Base-by-base conservation (phyloP, 2,888 invertebrate genomes). In the Ormyrus nitidulus region DNA sequence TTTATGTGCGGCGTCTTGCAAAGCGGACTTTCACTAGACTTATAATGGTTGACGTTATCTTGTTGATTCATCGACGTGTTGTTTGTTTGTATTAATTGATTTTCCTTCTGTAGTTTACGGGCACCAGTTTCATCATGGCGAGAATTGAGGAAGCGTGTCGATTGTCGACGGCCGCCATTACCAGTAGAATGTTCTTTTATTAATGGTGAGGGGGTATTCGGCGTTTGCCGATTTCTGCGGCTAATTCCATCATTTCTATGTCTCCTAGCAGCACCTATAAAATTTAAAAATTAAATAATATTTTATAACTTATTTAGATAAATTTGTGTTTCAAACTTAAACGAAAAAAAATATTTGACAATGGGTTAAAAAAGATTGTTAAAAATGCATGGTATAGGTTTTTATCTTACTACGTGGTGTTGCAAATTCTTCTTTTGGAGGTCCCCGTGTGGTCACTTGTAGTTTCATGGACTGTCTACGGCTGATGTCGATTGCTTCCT, bases 1-100 rank as follows among this genome's bases (percentile, higher is more conserved):
- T 93, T 94, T 83, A 94, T 91, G 68, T 92, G 91, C 4, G 94
- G 94, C 4, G 91, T 91, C 81, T 87, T 91, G 70, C 80, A 80
- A 6, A 75, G 8, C 10, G 80, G 66, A 46, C 78, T 82, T 13
- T 82, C 81, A 87, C 85, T 85, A 1, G 80, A 62, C 59, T 86
- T 85, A 48, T 85, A 84, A 11, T 83, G 62, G 80, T 85, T 87
- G 5, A 85, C 61, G 68, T 86, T 1, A 82, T 74, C 51, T 85
- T 84, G 6, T 4, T 11, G 62, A 64, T 69, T 83, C 48, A 76
- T 74, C 13, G 54, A 62, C 10, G 69, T 7, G 48, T 68, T 62
- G 7, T 78, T 79, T 8, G 9, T 64, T 11, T 59, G 65, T 5
- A 66, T 34, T 2, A 65, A 3, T 8, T 77, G 75, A 19, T 79